Conservation (phyloP, 2,797 vertebrate species). For the Lithobates pipiens region DNA sequence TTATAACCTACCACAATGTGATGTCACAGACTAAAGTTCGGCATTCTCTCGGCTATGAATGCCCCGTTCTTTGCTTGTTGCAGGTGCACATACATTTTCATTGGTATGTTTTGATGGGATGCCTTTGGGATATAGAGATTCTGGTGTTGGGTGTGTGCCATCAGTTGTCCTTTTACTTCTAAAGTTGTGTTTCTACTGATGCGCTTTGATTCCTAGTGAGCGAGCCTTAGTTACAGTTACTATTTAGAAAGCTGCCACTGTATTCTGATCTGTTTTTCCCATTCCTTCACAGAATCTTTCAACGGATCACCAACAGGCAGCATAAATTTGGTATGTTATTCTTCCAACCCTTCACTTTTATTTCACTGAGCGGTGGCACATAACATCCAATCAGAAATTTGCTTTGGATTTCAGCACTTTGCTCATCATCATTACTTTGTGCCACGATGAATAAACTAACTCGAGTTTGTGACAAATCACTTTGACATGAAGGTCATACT, state of each 20-base stretch:
- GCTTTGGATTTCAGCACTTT: no score
- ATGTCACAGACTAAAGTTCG: constrained; percentile 15
- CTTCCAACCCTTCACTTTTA: neutral
- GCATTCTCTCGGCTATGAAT: constrained; percentile 14
- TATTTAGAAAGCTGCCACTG: constrained; percentile 40
- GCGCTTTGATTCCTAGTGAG: constrained; percentile 60
- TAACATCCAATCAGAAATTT: no score
- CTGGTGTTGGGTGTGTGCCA: constrained; percentile 27
- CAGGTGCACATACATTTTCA: constrained; percentile 6
- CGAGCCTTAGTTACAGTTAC: constrained; percentile 45
- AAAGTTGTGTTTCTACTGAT: constrained; percentile 42
- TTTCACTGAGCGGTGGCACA: no score
- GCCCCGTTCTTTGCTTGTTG: constrained; percentile 34
- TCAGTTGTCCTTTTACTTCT: constrained; percentile 40
- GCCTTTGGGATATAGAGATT: neutral
- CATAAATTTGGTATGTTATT: constrained; percentile 88
- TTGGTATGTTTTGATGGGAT: constrained; percentile 44
- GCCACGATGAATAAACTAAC: no score
- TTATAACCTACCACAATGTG: constrained; percentile 23
- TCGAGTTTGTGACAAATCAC: no score
- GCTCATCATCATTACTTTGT: no score
- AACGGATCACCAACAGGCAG: constrained; percentile 97
- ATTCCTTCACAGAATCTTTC: constrained; percentile 86
- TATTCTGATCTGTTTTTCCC: constrained; percentile 65
- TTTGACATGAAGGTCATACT: no score